Evolutionary conservation across 1,140 invertebrate genomes (phyloP).

Genomic region (Xylocopa sonorina): DNA sequence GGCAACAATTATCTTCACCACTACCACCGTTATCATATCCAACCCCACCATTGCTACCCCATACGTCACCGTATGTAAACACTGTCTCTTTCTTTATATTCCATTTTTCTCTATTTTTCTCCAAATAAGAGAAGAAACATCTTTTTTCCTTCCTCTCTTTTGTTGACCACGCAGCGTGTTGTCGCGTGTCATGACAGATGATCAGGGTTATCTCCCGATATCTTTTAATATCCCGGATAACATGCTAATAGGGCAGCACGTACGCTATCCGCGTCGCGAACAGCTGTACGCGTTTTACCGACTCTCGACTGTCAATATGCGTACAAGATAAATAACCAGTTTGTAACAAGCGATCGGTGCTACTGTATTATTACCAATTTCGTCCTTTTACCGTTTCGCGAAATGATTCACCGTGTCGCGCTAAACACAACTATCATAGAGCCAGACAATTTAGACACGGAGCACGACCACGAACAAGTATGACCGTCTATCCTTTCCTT

Average conservation of each 20-base stretch:
- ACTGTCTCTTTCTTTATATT: neutral
- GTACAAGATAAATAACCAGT: neutral
- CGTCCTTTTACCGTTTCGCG: neutral
- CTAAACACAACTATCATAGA: neutral
- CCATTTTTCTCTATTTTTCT: neutral
- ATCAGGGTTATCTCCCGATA: constrained; percentile 52
- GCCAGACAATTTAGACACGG: neutral
- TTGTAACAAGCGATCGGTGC: neutral
- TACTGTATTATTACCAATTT: neutral
- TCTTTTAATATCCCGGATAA: constrained; percentile 47
- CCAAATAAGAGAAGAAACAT: no score
- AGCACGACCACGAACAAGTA: constrained; percentile 8
- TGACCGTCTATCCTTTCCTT: neutral
- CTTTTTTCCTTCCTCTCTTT: constrained; percentile 12
- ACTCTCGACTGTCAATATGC: constrained; percentile 8
- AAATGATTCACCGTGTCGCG: neutral
- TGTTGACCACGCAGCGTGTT: constrained; percentile 5
- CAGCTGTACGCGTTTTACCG: constrained; percentile 19
- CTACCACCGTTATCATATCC: constrained; percentile 4
- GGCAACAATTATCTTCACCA: neutral
- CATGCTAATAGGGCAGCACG: constrained; percentile 5
- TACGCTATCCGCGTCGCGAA: neutral
- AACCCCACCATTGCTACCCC: neutral
- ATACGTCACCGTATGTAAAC: constrained; percentile 37
- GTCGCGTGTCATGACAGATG: constrained; percentile 34